Base-by-base conservation (phyloP, 1,140 invertebrate species). In the Cheumatopsyche charites region DNA sequence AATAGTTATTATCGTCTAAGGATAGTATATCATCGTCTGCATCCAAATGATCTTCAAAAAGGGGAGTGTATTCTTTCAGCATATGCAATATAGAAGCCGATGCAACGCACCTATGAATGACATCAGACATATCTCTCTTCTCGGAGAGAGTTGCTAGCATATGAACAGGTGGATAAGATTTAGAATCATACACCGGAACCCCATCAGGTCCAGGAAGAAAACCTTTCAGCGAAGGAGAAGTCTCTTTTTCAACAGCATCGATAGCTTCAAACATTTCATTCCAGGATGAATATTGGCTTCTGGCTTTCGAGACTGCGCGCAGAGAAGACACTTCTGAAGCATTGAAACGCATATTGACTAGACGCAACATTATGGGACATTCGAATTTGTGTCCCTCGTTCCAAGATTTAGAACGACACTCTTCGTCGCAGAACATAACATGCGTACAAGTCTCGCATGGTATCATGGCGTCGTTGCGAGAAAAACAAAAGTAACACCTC, bases 401-500 rank as follows among this genome's bases (percentile, higher is more conserved):
- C 55, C 55, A 92, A 3, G 91, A 89, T 11, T 78, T 79, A 29
- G 83, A 75, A 73, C 82, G 84, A 80, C 95, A 97, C 65, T 86
- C 78, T 45, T 86, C 79, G 70, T 85, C 88, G 78, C 95, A 97
- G 79, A 90, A 94, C 75, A 91, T 82, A 6, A 86, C 83, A 80
- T 83, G 82, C 45, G 85, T 86, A 79, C 91, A 92, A 49, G 80
- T 79, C 11, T 85, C 76, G 80, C 91, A 92, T 67, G 90, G 90
- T 72, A 89, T 82, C 42, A 91, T 80, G 77, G 89, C 88, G 15
- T 86, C 85, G 78, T 85, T 86, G 77, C 87, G 85, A 21, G 86
- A 83, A 73, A 93, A 86, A 79, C 96, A 98, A 73, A 92, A 86
- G 78, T 90, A 89, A 80, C 95, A 98, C 77, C 91, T 88, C 42